Percentiles rank a stretch among this genome's conserved stretches.
Evolutionary conservation across 2,113 vertebrate genomes (phyloP).

Genomic region (Varanus salvator): DNA sequence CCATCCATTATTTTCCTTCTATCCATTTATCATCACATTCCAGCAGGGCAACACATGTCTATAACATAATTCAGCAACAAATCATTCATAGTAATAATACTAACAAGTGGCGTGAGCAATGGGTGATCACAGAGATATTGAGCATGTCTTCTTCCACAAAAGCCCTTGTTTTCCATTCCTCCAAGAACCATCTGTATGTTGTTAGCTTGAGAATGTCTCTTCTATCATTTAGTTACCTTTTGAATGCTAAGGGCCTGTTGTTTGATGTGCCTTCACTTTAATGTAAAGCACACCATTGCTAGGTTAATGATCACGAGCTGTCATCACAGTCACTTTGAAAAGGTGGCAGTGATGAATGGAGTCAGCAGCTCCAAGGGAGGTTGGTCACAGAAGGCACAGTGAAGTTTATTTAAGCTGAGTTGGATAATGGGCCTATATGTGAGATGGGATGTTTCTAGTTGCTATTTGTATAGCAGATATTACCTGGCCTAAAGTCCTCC

Average conservation of each 20-base stretch:
- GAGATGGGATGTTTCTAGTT: conserved; percentile 75
- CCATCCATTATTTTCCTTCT: not conserved
- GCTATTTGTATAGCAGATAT: conserved; percentile 69
- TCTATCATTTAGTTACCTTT: conserved; percentile 69
- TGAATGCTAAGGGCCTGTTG: conserved; percentile 49
- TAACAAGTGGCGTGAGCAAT: not conserved
- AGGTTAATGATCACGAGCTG: conserved; percentile 86
- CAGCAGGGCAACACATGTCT: not conserved
- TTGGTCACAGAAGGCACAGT: conserved; percentile 78
- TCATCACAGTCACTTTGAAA: conserved; percentile 82
- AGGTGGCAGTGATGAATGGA: conserved; percentile 85
- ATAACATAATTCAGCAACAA: not conserved
- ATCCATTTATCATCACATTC: not conserved
- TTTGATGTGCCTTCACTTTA: conserved; percentile 82
- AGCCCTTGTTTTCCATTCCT: conserved; percentile 5
- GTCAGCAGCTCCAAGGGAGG: conserved; percentile 74
- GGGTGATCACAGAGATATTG: not conserved
- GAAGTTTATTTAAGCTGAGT: conserved; percentile 85
- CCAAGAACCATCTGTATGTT: conserved; percentile 65
- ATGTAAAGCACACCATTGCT: conserved; percentile 83
- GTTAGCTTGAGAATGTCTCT: conserved; percentile 70
- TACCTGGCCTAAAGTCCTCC: conserved; percentile 50
- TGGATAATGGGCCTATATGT: conserved; percentile 81
- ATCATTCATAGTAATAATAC: not conserved
- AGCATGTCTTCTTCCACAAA: not conserved